Percentiles rank a stretch among this genome's conserved stretches.
These are phyloP conservation scores for Globia sparganii DNA, from an alignment of 2,888 invertebrate genomes.

Conservation along the genomic window DNA sequence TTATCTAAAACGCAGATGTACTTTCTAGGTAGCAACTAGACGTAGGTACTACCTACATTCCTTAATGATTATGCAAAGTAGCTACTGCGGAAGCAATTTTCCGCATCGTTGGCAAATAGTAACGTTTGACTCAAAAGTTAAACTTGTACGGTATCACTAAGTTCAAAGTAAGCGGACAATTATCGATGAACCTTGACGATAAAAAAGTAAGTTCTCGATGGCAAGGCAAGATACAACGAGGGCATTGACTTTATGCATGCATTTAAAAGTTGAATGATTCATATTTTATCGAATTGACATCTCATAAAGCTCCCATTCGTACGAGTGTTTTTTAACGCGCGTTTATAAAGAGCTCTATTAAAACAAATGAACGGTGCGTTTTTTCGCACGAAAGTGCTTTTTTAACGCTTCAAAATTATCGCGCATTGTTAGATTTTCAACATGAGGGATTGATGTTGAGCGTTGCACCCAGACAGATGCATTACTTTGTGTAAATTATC, in stretches of 20 bases:
- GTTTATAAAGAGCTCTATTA: background rate
- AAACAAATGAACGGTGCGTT: background rate
- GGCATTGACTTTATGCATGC: slow-evolving; percentile 25
- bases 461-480: background rate
- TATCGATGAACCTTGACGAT: slow-evolving; percentile 20
- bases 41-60: slow-evolving; percentile 4
- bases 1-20: background rate
- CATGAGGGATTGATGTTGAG: background rate
- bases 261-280: slow-evolving; percentile 28
- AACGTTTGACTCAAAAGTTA: background rate
- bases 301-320: background rate
- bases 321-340: background rate
- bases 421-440: background rate
- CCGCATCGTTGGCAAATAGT: background rate
- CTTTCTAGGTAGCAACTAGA: background rate
- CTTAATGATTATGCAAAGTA: slow-evolving; percentile 1
- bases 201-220: background rate
- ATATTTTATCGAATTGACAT: slow-evolving; percentile 6
- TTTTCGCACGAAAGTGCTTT: background rate
- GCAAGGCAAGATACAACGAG: slow-evolving; percentile 17
- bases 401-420: too few relatives aligned
- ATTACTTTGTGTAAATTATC: background rate
- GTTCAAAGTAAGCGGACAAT: slow-evolving; percentile 3
- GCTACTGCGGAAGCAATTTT: slow-evolving; percentile 30
- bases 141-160: background rate